Base-by-base conservation (phyloP, 2,888 invertebrate genomes). In the Drosophila sordidula region DNA sequence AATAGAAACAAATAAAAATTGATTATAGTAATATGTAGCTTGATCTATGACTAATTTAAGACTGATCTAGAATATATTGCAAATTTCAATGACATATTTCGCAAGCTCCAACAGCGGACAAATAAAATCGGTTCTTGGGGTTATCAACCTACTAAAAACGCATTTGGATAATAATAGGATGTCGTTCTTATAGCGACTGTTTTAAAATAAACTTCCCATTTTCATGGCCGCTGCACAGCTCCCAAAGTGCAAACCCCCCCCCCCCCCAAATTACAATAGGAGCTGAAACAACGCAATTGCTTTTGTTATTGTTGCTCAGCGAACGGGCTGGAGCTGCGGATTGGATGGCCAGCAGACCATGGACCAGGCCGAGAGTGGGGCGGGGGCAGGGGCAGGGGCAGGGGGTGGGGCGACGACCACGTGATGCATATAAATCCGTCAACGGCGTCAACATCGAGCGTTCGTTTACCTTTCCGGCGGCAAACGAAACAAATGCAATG, bases 391-490 rank as follows among this genome's bases (percentile, higher is more conserved):
- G 25, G 14, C 2, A 45, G 44, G 14, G 16, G 14, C 26, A 18
- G 39, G 11, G 22, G 46, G 12, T 42, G 41, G 63, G 66, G 47
- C 72, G 62, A 73, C 70, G 78, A 83, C 75, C 86, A 86, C 80
- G 80, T 81, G 86, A 86, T 78, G 81, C 80, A 78, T 70, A 86
- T 86, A 85, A 86, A 86, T 85, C 86, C 84, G 84, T 83, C 86
- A 83, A 81, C 84, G 84, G 76, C 86, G 82, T 86, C 80, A 80
- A 69, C 71, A 71, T 85, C 72, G 73, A 84, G 82, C 86, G 85
- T 85, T 85, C 86, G 65, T 85, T 86, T 86, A 85, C 85, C 85
- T 86, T 82, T 78, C 68, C 70, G 61, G 59, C 59, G 63, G 50
- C 64, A 78, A 83, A 81, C 81, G 69, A 70, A 78, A 78, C 76